Conservation (phyloP, 2,888 invertebrate species). For the Chrysodeixis includens region DNA sequence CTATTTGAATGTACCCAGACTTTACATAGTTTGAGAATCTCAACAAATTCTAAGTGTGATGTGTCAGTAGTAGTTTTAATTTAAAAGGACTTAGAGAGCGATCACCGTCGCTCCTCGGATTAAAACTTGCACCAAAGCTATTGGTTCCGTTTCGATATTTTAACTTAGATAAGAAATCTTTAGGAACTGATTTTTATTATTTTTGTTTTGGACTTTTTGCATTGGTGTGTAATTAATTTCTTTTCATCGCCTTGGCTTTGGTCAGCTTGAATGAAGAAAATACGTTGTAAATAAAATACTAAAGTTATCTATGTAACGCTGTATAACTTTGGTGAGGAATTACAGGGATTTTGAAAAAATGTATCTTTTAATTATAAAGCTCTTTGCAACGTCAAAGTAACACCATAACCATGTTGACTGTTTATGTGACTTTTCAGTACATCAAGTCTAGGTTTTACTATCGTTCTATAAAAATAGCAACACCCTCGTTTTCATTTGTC, state of each 20-base stretch:
- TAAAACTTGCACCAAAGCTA: slow-evolving; percentile 54
- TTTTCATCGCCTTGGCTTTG: slow-evolving; percentile 27
- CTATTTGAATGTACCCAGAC: too few relatives aligned
- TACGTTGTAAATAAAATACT: too few relatives aligned
- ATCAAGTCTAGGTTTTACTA: too few relatives aligned
- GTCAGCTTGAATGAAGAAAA: background rate
- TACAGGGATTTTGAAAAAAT: too few relatives aligned
- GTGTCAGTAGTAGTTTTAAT: slow-evolving; percentile 63
- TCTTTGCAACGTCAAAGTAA: too few relatives aligned
- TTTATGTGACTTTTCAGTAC: too few relatives aligned
- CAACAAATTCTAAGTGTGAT: slow-evolving; percentile 51
- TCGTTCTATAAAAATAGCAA: too few relatives aligned
- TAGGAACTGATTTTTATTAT: slow-evolving; percentile 19
- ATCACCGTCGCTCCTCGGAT: slow-evolving; percentile 55
- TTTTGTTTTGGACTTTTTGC: slow-evolving; percentile 10
- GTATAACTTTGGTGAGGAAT: too few relatives aligned
- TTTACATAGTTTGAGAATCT: slow-evolving; percentile 51
- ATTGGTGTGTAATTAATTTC: slow-evolving; percentile 35
- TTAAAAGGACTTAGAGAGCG: slow-evolving; percentile 65
- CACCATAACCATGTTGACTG: too few relatives aligned
- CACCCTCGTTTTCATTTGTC: too few relatives aligned
- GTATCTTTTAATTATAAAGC: too few relatives aligned
- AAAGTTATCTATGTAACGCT: too few relatives aligned
- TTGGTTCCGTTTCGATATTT: slow-evolving; percentile 46
- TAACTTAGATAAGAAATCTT: slow-evolving; percentile 27